phyloP scores from a whole-genome alignment of 1,140 invertebrate genomes.

The Pissodes strobi region DNA sequence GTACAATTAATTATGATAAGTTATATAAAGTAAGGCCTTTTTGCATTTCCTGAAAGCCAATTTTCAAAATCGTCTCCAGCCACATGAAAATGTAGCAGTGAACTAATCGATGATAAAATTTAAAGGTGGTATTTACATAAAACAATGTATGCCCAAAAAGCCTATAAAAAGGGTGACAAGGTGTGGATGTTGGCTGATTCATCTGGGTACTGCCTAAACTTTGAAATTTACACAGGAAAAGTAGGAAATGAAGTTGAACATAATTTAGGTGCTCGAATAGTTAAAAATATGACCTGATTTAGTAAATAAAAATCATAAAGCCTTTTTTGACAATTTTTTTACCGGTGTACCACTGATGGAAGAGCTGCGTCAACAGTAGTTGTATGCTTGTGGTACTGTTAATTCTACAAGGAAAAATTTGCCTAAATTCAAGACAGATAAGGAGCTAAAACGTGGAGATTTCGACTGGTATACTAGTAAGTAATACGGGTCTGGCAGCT shows the following conservation, averaged over 20 bases:
- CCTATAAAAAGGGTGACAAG: not conserved
- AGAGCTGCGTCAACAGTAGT: constrained; percentile 7
- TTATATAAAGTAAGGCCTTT: constrained; percentile 49
- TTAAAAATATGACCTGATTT: constrained; percentile 6
- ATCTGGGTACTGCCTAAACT: not conserved
- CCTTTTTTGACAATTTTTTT: constrained; percentile 2
- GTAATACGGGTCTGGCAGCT: constrained; percentile 38
- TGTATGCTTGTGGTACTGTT: not conserved
- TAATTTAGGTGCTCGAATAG: not conserved
- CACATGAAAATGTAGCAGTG: constrained; percentile 2
- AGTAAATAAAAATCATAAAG: constrained; percentile 1
- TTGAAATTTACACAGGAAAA: constrained; percentile 5
- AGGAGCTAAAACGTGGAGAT: constrained; percentile 50
- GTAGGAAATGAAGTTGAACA: constrained; percentile 6
- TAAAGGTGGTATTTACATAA: not conserved
- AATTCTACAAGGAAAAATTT: not conserved
- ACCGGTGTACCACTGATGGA: constrained; percentile 10
- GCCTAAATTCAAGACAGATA: constrained; percentile 38
- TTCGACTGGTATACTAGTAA: constrained; percentile 48
- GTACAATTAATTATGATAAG: constrained; percentile 50
- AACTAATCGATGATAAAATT: constrained; percentile 24
- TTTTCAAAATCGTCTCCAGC: constrained; percentile 11
- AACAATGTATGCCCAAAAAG: constrained; percentile 15
- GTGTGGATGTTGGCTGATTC: not conserved
- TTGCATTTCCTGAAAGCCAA: constrained; percentile 7